Base-by-base conservation (phyloP, 2,888 invertebrate genomes). In the Philereme transversata region DNA sequence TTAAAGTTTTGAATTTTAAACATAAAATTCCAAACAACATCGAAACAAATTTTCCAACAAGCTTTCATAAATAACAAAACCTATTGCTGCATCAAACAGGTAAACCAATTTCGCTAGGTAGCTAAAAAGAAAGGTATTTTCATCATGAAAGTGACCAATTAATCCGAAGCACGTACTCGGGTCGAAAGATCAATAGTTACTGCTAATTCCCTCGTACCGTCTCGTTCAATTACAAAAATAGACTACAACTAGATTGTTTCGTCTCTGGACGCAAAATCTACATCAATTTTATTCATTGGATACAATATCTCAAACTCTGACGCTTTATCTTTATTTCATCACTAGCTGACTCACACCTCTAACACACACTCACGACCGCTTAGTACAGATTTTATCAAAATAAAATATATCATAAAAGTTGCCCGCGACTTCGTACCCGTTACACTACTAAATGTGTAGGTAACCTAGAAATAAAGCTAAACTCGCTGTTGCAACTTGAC, bases 171-270 rank as follows among this genome's bases (percentile, higher is more conserved):
- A 67, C 66, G 66, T 64, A 58, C 48, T 59, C 33, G 43, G 57
- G 57, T 62, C 46, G 51, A 50, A 68, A 60, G 69, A 70, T 71
- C 72, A 71, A 74, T 75, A 60, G 56, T 22, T 49, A 69, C 61
- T 10, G 41, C 57, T 71, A 68, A 74, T 74, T 65, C 65, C 55
- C 45, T 57, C 35, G 67, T 68, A 61, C 65, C 61, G 60, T 70
- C 69, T 74, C 68, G 74, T 76, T 75, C 71, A 68, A 78, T 76
- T 76, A 68, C 61, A 65, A 69, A 54, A 65, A 64, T 51, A 51
- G 57, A 59, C 58, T 59, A 53, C 59, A 59, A 55, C 46, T 34
- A 33, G 4, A 9, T n/a, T 8, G 22, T 43, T 11, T 4, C 7
- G 36, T 36, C 33, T 22, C 49, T 6, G 43, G 48, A 60, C 36